These are phyloP conservation scores for Gambelia wislizenii DNA, from an alignment of 2,797 vertebrate genomes.

Conservation along the genomic window DNA sequence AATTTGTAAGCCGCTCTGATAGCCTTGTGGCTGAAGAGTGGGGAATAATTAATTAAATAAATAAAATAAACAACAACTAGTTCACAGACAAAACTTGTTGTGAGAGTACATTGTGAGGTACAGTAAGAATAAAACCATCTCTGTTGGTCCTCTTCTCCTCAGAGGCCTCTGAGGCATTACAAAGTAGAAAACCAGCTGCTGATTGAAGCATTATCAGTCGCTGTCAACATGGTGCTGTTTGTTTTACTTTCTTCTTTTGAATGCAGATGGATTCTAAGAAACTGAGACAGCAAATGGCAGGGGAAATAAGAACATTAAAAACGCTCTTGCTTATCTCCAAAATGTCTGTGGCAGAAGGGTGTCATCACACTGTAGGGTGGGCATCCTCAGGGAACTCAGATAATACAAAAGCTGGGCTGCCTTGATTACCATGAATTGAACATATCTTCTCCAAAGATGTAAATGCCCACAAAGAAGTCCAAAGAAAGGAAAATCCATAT, in stretches of 20 bases:
- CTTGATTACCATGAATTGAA: conserved; percentile 47
- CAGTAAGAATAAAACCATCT: not conserved
- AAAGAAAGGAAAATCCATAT: not conserved
- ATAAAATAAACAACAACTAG: too few relatives aligned
- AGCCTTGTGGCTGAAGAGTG: too few relatives aligned
- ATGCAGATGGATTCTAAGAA: conserved; percentile 60
- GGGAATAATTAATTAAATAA: too few relatives aligned
- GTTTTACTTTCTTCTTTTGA: conserved; percentile 39
- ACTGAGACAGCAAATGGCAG: conserved; percentile 41
- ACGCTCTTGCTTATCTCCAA: conserved; percentile 66
- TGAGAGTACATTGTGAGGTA: not conserved
- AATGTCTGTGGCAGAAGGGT: conserved; percentile 23
- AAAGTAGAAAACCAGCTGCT: conserved; percentile 3
- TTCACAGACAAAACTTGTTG: not conserved
- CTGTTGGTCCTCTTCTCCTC: not conserved
- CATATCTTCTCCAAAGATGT: conserved; percentile 7
- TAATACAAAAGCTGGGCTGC: conserved; percentile 56
- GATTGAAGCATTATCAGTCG: conserved; percentile 23
- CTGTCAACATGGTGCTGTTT: conserved; percentile 33
- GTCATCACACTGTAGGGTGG: not conserved
- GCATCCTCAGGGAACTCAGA: conserved; percentile 39
- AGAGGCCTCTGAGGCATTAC: not conserved
- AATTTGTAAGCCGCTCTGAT: too few relatives aligned
- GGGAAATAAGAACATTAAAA: conserved; percentile 32
- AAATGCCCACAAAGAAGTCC: not conserved